Conservation (phyloP, 2,113 vertebrate genomes). For the Cyphotilapia sp. region DNA sequence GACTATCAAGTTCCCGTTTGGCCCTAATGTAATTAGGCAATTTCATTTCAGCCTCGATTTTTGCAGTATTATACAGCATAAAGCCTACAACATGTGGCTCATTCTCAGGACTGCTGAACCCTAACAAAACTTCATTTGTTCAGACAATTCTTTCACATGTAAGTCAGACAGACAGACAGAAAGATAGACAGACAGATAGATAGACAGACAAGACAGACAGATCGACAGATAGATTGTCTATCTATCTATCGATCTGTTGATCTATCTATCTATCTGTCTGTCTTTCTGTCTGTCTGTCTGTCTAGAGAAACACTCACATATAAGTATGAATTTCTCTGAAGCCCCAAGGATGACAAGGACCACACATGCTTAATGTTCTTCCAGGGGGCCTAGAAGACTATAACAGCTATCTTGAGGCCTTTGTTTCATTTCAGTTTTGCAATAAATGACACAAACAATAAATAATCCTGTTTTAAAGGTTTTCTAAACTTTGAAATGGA, state of each 20-base stretch:
- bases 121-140: not conserved
- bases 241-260: not conserved
- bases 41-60: slow-evolving; percentile 49
- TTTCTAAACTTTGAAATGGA: slow-evolving; percentile 23
- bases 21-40: slow-evolving; percentile 45
- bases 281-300: not conserved
- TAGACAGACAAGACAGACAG: too few species aligned
- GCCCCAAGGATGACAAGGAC: not conserved
- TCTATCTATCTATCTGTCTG: not conserved
- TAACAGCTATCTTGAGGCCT: not conserved
- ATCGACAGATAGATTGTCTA: fast-evolving
- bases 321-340: not conserved
- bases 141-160: not conserved
- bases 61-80: slow-evolving; percentile 38
- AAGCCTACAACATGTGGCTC: not conserved
- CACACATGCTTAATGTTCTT: not conserved
- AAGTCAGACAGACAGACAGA: not conserved
- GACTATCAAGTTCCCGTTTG: slow-evolving; percentile 43
- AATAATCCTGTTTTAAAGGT: slow-evolving; percentile 28
- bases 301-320: not conserved
- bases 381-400: not conserved
- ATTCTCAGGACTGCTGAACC: not conserved
- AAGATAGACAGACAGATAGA: not conserved
- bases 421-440: slow-evolving; percentile 6
- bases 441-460: slow-evolving; percentile 31